A percentile compares a stretch with the other conserved stretches of the same genome.
These are phyloP conservation scores for Malurus melanocephalus DNA, from an alignment of 2,113 vertebrate genomes.

Conservation along the genomic window DNA sequence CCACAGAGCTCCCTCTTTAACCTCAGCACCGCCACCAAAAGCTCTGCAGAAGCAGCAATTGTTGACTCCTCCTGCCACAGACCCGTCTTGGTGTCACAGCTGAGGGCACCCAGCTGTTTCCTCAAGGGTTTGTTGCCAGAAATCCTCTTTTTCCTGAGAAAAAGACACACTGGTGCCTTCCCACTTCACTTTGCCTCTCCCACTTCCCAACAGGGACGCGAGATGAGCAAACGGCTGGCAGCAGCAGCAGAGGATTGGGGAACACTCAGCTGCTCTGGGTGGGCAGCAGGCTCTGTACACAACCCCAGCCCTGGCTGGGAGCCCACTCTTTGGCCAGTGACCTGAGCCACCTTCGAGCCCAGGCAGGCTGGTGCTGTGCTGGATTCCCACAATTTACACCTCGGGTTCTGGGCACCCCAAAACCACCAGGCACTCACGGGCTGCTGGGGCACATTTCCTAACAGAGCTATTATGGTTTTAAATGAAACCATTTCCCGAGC, in stretches of 20 bases:
- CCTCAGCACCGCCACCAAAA: neutral
- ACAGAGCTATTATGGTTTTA: neutral
- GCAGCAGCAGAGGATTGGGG: neutral
- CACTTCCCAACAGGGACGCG: fast-evolving
- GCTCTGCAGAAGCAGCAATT: neutral
- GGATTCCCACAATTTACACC: neutral
- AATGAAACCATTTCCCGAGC: slow-evolving; percentile 18
- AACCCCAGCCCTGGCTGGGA: neutral
- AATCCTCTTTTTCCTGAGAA: neutral
- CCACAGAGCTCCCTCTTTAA: neutral
- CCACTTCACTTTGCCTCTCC: fast-evolving
- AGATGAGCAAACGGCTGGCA: neutral
- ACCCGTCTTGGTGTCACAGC: fast-evolving
- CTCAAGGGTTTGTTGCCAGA: neutral
- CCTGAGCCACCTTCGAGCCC: neutral
- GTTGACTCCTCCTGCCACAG: neutral
- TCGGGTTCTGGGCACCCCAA: fast-evolving
- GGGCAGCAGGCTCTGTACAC: neutral
- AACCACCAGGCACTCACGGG: neutral
- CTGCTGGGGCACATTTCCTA: neutral
- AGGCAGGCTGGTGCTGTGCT: neutral
- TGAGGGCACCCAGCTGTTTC: neutral
- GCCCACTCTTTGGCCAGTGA: fast-evolving
- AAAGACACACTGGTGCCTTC: fast-evolving
- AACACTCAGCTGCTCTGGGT: neutral